A percentile compares a stretch with the other conserved stretches of the same genome.
These are phyloP conservation scores for Sphecodes monilicornis DNA, from an alignment of 2,888 invertebrate genomes.

Conservation along the genomic window DNA sequence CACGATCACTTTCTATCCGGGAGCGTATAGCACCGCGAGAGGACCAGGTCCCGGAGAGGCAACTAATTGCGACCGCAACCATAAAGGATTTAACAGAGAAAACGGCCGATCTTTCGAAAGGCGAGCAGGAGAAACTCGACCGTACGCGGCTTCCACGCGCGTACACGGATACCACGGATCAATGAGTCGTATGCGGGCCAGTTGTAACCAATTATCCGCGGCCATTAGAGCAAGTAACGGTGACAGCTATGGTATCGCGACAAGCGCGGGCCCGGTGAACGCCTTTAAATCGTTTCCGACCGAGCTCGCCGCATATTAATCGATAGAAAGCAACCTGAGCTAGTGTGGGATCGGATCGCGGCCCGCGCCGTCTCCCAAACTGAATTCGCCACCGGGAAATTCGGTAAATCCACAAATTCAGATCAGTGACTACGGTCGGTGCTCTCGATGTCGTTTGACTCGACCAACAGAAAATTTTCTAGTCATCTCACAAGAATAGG, in stretches of 20 bases:
- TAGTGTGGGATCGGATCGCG: slow-evolving; percentile 38
- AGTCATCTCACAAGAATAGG: too few relatives aligned
- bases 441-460: neutral
- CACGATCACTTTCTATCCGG: slow-evolving; percentile 57
- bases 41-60: slow-evolving; percentile 45
- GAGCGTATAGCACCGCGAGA: slow-evolving; percentile 27
- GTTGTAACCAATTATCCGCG: slow-evolving; percentile 68
- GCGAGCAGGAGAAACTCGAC: slow-evolving; percentile 61
- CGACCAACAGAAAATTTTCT: too few relatives aligned
- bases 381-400: neutral
- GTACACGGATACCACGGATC: slow-evolving; percentile 51
- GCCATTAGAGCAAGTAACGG: slow-evolving; percentile 60
- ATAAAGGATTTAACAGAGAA: slow-evolving; percentile 62
- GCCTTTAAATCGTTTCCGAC: slow-evolving; percentile 71
- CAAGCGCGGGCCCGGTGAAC: slow-evolving; percentile 60
- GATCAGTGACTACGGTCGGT: neutral
- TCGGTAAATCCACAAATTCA: neutral
- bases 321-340: slow-evolving; percentile 73
- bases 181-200: slow-evolving; percentile 53
- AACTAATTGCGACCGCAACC: slow-evolving; percentile 64
- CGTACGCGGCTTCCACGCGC: slow-evolving; percentile 41
- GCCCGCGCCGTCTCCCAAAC: neutral
- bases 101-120: slow-evolving; percentile 65
- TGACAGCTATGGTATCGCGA: slow-evolving; percentile 67
- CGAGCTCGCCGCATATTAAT: slow-evolving; percentile 74